Conservation (phyloP, 2,888 invertebrate species). For the Drosophila sordidapex region DNA sequence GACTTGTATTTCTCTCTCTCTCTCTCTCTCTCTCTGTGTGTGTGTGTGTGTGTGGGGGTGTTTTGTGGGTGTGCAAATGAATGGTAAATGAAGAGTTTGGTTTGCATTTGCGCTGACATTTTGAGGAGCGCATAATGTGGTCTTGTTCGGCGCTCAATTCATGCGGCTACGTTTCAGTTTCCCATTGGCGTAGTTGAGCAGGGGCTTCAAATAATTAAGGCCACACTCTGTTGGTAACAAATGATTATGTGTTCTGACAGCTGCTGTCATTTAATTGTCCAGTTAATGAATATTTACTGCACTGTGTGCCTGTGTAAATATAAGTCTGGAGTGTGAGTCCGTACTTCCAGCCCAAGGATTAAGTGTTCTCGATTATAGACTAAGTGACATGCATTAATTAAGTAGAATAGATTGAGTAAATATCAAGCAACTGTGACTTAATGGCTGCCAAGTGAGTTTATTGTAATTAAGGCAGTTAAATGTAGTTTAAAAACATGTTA, state of each 20-base stretch:
- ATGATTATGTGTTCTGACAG: slow-evolving; percentile 34
- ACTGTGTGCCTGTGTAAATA: neutral
- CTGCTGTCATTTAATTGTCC: slow-evolving; percentile 39
- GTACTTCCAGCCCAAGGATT: slow-evolving; percentile 6
- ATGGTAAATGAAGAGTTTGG: slow-evolving; percentile 1
- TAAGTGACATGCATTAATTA: neutral
- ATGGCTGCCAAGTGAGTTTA: no score
- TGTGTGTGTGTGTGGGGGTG: neutral
- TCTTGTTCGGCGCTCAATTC: neutral
- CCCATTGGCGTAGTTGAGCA: slow-evolving; percentile 5
- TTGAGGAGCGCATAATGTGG: slow-evolving; percentile 23
- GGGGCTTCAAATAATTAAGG: slow-evolving; percentile 23
- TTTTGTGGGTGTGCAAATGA: neutral
- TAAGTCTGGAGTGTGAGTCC: neutral
- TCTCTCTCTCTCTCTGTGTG: neutral
- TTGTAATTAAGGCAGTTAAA: neutral
- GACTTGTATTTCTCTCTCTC: slow-evolving; percentile 27
- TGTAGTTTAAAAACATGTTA: neutral
- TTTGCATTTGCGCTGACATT: slow-evolving; percentile 12
- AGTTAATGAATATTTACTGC: slow-evolving; percentile 51
- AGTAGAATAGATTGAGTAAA: neutral
- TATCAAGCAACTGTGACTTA: neutral
- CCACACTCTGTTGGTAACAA: slow-evolving; percentile 36
- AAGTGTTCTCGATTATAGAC: slow-evolving; percentile 5
- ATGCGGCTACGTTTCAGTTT: neutral